phyloP scores from a whole-genome alignment of 2,888 invertebrate species.

The Mesoligia furuncula region DNA sequence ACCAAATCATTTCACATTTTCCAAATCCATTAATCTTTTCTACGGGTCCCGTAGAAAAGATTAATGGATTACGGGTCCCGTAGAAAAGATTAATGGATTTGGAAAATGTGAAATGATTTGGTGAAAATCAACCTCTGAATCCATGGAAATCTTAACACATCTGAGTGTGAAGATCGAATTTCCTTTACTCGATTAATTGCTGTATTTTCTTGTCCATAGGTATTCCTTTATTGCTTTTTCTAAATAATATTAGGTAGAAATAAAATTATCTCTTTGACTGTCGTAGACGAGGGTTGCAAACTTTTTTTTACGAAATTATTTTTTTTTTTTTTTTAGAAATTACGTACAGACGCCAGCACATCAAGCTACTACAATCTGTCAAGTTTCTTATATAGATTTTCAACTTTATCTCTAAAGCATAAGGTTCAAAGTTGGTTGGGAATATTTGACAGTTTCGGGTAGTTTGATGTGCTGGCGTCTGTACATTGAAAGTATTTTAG shows the following conservation, averaged over 20 bases:
- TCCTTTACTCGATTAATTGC: neutral
- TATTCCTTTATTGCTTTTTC: neutral
- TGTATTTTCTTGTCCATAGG: neutral
- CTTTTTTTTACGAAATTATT: too few species aligned
- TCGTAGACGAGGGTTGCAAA: neutral
- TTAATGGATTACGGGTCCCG: too few species aligned
- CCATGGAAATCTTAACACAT: neutral
- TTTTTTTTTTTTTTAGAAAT: too few species aligned
- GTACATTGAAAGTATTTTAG: neutral
- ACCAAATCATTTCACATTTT: neutral
- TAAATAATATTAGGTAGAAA: neutral
- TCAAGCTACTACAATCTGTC: too few species aligned
- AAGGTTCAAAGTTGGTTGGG: too few species aligned
- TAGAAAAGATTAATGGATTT: neutral
- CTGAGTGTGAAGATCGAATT: neutral
- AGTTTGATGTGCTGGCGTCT: too few species aligned
- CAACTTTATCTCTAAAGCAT: too few species aligned
- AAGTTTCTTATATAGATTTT: too few species aligned
- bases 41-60: too few species aligned
- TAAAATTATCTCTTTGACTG: neutral
- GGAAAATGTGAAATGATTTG: neutral
- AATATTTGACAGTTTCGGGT: too few species aligned
- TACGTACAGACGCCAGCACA: too few species aligned
- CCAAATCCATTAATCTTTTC: neutral
- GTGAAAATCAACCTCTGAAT: neutral